These are phyloP conservation scores for Chymomyza fuscimana DNA, from an alignment of 2,888 invertebrate species.

Conservation along the genomic window DNA sequence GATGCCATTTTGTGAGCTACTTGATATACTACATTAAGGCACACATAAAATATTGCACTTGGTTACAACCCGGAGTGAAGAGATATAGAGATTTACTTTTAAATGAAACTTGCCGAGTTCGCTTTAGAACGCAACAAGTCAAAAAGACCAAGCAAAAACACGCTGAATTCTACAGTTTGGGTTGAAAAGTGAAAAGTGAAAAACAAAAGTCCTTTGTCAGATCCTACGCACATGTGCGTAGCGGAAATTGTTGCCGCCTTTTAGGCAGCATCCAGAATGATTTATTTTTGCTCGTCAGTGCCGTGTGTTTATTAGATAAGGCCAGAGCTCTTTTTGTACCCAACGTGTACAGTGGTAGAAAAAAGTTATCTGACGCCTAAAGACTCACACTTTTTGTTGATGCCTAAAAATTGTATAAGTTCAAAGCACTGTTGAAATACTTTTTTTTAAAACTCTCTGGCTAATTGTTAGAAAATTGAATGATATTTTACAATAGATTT, in stretches of 20 bases:
- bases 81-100: neutral
- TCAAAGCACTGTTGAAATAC: too few species aligned
- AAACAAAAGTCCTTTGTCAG: neutral
- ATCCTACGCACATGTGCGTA: conserved; percentile 1
- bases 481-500: too few species aligned
- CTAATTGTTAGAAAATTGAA: too few species aligned
- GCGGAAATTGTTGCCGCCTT: conserved; percentile 34
- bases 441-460: too few species aligned
- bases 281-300: conserved; percentile 45
- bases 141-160: neutral
- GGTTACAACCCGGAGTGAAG: neutral
- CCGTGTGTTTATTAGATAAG: conserved; percentile 40
- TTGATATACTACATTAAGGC: neutral
- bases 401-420: too few species aligned
- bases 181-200: neutral
- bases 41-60: conserved; percentile 57
- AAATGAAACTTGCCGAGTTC: conserved; percentile 24
- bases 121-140: conserved; percentile 55
- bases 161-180: neutral
- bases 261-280: conserved; percentile 50
- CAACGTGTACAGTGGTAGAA: neutral
- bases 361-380: neutral
- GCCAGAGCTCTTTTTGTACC: neutral
- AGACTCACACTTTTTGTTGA: neutral
- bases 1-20: neutral